Conservation (phyloP, 2,797 vertebrate species). For the Holocentrus rufus region DNA sequence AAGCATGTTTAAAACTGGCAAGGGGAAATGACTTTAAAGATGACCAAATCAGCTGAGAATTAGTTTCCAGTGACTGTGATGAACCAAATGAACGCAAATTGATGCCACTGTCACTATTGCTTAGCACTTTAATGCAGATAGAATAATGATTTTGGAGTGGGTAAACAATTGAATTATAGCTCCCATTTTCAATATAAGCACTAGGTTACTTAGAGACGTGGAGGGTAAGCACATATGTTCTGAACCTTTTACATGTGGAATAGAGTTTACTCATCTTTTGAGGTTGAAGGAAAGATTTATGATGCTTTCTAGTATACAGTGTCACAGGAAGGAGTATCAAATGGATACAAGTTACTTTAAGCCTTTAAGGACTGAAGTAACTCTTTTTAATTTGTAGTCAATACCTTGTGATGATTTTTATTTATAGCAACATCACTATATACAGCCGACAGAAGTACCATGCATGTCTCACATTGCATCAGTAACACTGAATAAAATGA, state of each 20-base stretch:
- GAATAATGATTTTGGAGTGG: conserved; percentile 39
- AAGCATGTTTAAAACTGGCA: conserved; percentile 51
- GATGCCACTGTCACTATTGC: conserved; percentile 62
- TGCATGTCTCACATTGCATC: not conserved
- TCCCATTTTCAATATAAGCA: conserved; percentile 28
- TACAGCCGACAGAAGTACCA: not conserved
- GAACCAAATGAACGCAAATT: conserved; percentile 56
- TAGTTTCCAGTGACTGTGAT: conserved; percentile 56
- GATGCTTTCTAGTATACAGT: no score
- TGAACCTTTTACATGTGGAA: no score
- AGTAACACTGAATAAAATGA: conserved; percentile 7
- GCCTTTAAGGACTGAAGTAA: no score
- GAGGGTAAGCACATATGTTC: no score
- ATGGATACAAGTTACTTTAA: no score
- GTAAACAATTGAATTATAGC: conserved; percentile 33
- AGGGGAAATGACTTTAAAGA: conserved; percentile 57
- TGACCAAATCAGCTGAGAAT: conserved; percentile 60
- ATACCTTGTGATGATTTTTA: no score
- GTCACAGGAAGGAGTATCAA: no score
- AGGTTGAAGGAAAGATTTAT: no score
- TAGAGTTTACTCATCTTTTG: no score
- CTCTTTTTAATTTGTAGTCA: no score
- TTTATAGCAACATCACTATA: conserved; percentile 10
- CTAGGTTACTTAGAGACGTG: not conserved
- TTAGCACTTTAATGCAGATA: conserved; percentile 45